Percentiles rank a stretch among this genome's conserved stretches.
phyloP scores from a whole-genome alignment of 2,113 vertebrate species.

The Rhynchopsitta pachyrhyncha region DNA sequence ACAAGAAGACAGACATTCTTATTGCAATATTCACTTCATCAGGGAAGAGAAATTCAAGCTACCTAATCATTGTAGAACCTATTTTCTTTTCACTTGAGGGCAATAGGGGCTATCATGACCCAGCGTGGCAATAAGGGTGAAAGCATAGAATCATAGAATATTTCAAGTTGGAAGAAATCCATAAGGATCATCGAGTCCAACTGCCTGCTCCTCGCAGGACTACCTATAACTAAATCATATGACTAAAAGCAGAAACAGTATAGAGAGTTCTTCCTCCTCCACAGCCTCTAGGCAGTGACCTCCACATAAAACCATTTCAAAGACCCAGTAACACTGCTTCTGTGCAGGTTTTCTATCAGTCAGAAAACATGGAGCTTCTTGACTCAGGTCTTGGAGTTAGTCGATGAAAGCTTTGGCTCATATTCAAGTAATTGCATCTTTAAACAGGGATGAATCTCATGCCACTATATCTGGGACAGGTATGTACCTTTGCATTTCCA shows the following conservation, averaged over 20 bases:
- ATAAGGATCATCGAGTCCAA: not conserved
- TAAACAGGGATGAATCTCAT: not conserved
- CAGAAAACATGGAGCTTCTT: not conserved
- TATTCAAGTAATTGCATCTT: not conserved
- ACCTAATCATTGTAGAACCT: not conserved
- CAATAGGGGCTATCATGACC: not conserved
- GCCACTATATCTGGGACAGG: not conserved
- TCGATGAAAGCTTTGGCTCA: not conserved
- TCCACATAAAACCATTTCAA: not conserved
- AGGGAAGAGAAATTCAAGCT: not conserved
- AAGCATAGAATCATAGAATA: not conserved
- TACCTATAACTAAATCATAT: not conserved
- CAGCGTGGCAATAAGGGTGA: not conserved
- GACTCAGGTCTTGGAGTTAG: not conserved
- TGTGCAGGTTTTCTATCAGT: not conserved
- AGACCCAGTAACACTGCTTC: not conserved
- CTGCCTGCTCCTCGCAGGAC: not conserved
- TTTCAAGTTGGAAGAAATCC: not conserved
- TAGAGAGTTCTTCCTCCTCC: not conserved
- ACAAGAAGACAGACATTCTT: not conserved
- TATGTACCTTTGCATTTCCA: not conserved
- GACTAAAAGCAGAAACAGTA: not conserved
- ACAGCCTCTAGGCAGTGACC: not conserved
- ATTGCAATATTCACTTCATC: not conserved
- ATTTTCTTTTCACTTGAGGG: not conserved